Conservation (phyloP, 1,140 invertebrate species). For the Papilio glaucus region DNA sequence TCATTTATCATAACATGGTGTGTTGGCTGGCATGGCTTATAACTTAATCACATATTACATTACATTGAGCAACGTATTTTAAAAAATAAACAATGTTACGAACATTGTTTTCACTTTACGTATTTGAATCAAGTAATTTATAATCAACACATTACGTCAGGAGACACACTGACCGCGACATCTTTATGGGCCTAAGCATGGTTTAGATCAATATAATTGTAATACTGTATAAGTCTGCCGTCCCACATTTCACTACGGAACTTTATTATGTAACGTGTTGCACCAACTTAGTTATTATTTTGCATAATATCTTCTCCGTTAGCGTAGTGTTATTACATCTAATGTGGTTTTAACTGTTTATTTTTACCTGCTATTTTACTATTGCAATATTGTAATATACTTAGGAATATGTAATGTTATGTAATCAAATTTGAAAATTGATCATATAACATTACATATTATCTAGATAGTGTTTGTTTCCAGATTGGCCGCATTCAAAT, state of each 20-base stretch:
- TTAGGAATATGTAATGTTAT: no score
- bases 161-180: conserved; percentile 16
- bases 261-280: not conserved
- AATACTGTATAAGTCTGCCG: conserved; percentile 8
- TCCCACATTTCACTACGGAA: conserved; percentile 15
- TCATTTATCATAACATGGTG: no score
- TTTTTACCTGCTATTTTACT: not conserved
- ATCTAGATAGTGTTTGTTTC: no score
- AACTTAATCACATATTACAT: no score
- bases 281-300: conserved; percentile 7
- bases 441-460: no score
- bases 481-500: no score
- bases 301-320: conserved; percentile 8
- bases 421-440: no score
- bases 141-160: conserved; percentile 15
- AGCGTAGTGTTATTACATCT: conserved; percentile 6
- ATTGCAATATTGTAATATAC: not conserved
- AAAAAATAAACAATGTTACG: not conserved
- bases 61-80: not conserved
- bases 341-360: no score
- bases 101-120: conserved; percentile 21
- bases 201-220: not conserved
- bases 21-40: no score
- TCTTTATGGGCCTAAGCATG: conserved; percentile 7
- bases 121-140: conserved; percentile 27